Conservation (phyloP, 2,888 invertebrate species). For the Melanotus villosus region DNA sequence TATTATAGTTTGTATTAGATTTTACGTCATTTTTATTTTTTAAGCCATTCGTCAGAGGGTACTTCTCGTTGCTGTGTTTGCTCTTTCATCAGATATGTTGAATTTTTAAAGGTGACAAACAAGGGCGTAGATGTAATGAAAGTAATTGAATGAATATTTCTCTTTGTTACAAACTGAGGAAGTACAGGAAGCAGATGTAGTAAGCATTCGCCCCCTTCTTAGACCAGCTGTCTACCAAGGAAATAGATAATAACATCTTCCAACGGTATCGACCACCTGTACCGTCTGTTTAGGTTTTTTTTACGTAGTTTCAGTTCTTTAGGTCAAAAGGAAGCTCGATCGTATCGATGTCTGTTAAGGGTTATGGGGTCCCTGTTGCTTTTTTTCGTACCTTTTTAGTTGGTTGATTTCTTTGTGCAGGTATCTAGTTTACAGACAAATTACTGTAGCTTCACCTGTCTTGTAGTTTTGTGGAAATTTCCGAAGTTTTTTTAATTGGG, state of each 20-base stretch:
- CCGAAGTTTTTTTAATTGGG: constrained; percentile 7
- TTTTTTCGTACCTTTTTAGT: background rate
- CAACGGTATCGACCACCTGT: constrained; percentile 58
- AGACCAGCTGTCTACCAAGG: constrained; percentile 56
- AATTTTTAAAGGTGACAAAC: no score
- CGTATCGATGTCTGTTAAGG: constrained; percentile 38
- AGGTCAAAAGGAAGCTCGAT: constrained; percentile 49
- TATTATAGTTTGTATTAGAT: no score
- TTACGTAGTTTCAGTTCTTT: constrained; percentile 42
- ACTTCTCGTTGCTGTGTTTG: no score
- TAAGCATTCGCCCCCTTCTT: constrained; percentile 43
- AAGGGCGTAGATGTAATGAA: no score
- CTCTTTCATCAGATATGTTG: no score
- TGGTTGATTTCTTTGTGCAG: background rate
- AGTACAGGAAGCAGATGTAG: constrained; percentile 53
- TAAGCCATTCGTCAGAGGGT: no score
- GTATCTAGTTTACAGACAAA: background rate
- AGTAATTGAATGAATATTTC: no score
- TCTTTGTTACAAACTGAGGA: constrained; percentile 25
- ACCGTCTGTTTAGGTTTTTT: constrained; percentile 45
- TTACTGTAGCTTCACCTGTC: background rate
- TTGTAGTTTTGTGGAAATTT: background rate
- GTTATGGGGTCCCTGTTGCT: background rate
- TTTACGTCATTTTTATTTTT: no score
- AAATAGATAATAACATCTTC: constrained; percentile 58